A percentile compares a stretch with the other conserved stretches of the same genome.
phyloP scores from a whole-genome alignment of 2,797 vertebrate species.

The Distichodus sexfasciatus region DNA sequence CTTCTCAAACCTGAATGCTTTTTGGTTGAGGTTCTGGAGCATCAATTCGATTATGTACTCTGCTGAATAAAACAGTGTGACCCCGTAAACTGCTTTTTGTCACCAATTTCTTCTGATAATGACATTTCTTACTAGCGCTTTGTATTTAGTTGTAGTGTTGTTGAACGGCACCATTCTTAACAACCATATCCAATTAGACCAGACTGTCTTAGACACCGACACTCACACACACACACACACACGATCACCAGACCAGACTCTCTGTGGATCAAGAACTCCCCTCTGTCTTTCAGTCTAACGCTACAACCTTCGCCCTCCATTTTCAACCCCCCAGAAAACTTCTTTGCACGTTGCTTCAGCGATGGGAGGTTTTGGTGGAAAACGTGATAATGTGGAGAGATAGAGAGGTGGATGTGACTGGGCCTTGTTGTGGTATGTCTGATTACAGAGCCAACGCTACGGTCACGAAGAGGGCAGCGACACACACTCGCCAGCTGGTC shows the following conservation, averaged over 20 bases:
- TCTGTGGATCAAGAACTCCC: slow-evolving; percentile 30
- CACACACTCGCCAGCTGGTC: slow-evolving; percentile 39
- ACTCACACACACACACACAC: slow-evolving; percentile 11
- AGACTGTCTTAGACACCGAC: slow-evolving; percentile 34
- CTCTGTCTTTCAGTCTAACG: slow-evolving; percentile 24
- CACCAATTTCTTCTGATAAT: no score
- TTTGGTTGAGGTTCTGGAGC: no score
- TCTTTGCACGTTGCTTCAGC: not conserved
- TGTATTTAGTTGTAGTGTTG: not conserved
- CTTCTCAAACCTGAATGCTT: no score
- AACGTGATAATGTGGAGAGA: slow-evolving; percentile 12
- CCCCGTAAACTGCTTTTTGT: no score
- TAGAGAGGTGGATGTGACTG: slow-evolving; percentile 24
- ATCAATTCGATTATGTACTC: no score
- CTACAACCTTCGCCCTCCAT: slow-evolving; percentile 22
- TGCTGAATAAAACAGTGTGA: no score
- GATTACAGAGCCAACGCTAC: slow-evolving; percentile 44
- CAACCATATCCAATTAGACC: slow-evolving; percentile 12
- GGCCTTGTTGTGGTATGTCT: slow-evolving; percentile 53
- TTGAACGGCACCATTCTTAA: not conserved
- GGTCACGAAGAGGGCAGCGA: slow-evolving; percentile 31
- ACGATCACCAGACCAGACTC: slow-evolving; percentile 12
- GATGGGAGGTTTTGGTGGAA: not conserved
- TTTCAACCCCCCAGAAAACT: slow-evolving; percentile 26
- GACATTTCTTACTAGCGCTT: no score